Evolutionary conservation across 2,888 invertebrate genomes (phyloP), one percentile per base, ranked within the genome.

Genomic region (Andrena flavipes): DNA sequence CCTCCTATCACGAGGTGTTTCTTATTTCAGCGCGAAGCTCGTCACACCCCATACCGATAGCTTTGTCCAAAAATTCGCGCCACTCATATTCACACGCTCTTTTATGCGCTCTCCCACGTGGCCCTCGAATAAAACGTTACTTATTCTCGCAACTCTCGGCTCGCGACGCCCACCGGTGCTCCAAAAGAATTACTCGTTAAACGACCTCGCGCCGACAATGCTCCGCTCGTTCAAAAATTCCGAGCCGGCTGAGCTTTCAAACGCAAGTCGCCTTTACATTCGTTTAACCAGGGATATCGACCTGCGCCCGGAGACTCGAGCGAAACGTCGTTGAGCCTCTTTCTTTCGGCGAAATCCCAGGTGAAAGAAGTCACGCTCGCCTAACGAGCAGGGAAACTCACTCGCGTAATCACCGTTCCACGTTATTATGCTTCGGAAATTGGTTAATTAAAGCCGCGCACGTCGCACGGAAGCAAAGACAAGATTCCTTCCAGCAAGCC

Each of bases 391-490:
- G 30, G 23, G 10, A 48, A 26, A 73, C 56, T 59, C 35, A 16
- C 51, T 69, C 10, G 60, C 3, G 10, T 30, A 73, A 68, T 49
- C 51, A 68, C 59, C 42, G 73, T 48, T 48, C 72, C 13, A 7
- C 26, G 68, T 76, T 42, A 67, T 65, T 35, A 73, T 29, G 65
- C 62, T 1, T 26, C 29, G 26, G 35, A 73, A 62, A 70, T 62
- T 70, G 54, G 76, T 76, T 82, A 82, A 82, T 83, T 83, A 82
- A 77, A 70, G 54, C 42, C n/a, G 56, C 26, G 62, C 64, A 42
- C 42, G 79, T 71, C 48, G 49, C 33, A 6, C 35, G 30, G 42
- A 30, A 63, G 68, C 72, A 7, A 64, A 60, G 72, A 35, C 48
- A 48, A 71, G 74, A 67, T 67, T 68, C 63, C 56, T 62, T 54